Conservation (phyloP, 2,797 vertebrate species). For the Stomatorhinus walkeri region DNA sequence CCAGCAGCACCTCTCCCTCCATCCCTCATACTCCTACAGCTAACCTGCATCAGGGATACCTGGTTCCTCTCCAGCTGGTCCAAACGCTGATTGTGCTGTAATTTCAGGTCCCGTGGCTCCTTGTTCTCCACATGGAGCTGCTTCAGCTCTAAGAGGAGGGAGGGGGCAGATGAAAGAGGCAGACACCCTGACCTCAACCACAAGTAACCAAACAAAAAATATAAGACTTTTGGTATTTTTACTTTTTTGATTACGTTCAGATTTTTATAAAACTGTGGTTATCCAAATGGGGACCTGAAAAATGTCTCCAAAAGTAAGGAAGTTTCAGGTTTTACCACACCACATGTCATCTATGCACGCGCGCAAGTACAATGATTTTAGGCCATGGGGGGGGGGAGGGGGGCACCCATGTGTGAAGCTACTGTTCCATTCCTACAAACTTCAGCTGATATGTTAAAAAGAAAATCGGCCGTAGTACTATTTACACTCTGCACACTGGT, state of each 20-base stretch:
- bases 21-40: not conserved
- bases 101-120: conserved; percentile 57
- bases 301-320: not conserved
- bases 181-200: not conserved
- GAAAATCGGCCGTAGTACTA: not conserved
- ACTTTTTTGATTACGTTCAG: not conserved
- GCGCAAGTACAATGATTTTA: not conserved
- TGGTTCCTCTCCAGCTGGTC: conserved; percentile 61
- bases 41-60: conserved; percentile 57
- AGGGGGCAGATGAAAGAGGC: not conserved
- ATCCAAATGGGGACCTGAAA: not conserved
- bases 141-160: conserved; percentile 58
- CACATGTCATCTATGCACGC: too few relatives aligned
- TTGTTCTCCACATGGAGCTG: conserved; percentile 62
- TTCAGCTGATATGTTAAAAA: not conserved
- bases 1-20: not conserved
- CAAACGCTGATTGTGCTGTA: conserved; percentile 60
- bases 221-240: not conserved
- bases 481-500: not conserved
- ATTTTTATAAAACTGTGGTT: not conserved
- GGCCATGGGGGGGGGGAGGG: not conserved
- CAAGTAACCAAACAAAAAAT: not conserved
- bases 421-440: not conserved
- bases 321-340: too few relatives aligned
- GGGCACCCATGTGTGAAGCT: not conserved